A percentile compares a stretch with the other conserved stretches of the same genome.
Evolutionary conservation across 2,113 vertebrate species (phyloP).

Genomic region (Festucalex cinctus): DNA sequence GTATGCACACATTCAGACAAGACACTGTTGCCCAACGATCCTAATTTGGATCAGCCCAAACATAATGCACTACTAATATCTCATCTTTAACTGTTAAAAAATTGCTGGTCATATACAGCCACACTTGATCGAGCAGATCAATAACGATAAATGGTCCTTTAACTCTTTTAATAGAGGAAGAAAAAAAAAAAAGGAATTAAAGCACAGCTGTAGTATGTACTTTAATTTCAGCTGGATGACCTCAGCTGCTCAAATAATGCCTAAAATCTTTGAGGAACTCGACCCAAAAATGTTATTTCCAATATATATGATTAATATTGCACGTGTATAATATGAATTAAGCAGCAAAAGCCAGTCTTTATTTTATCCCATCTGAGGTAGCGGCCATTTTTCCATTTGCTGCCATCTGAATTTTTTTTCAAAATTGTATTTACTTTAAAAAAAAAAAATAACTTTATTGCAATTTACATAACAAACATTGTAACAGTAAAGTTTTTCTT

Average conservation of each 20-base stretch:
- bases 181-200: not conserved
- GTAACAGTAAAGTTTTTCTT: no score
- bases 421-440: no score
- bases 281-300: no score
- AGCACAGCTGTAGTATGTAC: not conserved
- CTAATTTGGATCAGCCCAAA: not conserved
- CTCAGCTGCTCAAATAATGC: not conserved
- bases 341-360: no score
- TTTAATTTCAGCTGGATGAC: not conserved
- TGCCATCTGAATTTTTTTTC: no score
- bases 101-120: not conserved
- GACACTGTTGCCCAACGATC: not conserved
- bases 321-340: no score
- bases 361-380: no score
- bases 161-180: not conserved
- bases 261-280: not conserved
- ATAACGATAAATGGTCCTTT: not conserved
- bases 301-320: no score
- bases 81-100: not conserved
- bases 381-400: no score
- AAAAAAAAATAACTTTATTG: no score
- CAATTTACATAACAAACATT: no score
- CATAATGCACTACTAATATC: not conserved
- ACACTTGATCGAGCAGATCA: no score
- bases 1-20: conserved; percentile 15